Evolutionary conservation across 1,140 invertebrate species (phyloP).

Genomic region (Stenopsyche tienmushanensis): DNA sequence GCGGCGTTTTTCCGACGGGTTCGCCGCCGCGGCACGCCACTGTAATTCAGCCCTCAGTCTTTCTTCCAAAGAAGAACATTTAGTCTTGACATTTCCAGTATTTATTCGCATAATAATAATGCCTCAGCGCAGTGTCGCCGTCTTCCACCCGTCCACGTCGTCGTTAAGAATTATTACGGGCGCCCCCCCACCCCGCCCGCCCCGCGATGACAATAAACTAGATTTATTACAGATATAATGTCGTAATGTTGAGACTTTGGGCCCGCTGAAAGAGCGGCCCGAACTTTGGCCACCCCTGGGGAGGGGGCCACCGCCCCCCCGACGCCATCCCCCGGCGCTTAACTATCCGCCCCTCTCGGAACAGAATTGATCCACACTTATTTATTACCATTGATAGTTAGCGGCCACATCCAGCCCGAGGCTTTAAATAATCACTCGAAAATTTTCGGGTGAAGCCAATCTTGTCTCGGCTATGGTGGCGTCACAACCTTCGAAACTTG

Average conservation of each 20-base stretch:
- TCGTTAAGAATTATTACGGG: constrained; percentile 56
- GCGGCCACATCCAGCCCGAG: constrained; percentile 19
- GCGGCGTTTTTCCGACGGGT: background rate
- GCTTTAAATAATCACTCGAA: too few species aligned
- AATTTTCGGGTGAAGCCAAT: too few species aligned
- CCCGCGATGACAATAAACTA: constrained; percentile 45
- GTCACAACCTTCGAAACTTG: too few species aligned
- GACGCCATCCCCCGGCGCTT: constrained; percentile 9
- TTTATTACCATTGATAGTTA: constrained; percentile 35
- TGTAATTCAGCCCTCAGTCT: constrained; percentile 38
- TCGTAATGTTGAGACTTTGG: constrained; percentile 43
- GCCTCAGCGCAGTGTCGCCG: constrained; percentile 54
- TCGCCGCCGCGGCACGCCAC: constrained; percentile 3
- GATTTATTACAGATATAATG: constrained; percentile 43
- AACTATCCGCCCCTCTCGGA: constrained; percentile 24
- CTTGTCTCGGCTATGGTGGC: too few species aligned
- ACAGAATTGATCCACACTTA: constrained; percentile 39
- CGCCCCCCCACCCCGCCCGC: constrained; percentile 49
- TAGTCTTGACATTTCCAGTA: constrained; percentile 60
- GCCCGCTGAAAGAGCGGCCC: constrained; percentile 41
- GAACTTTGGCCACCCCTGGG: constrained; percentile 38
- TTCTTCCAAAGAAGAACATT: constrained; percentile 49
- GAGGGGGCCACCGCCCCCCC: constrained; percentile 7
- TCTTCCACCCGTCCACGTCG: constrained; percentile 42
- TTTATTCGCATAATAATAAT: constrained; percentile 64